These are phyloP conservation scores for Caradrina clavipalpis DNA, from an alignment of 2,888 invertebrate species.

Conservation along the genomic window DNA sequence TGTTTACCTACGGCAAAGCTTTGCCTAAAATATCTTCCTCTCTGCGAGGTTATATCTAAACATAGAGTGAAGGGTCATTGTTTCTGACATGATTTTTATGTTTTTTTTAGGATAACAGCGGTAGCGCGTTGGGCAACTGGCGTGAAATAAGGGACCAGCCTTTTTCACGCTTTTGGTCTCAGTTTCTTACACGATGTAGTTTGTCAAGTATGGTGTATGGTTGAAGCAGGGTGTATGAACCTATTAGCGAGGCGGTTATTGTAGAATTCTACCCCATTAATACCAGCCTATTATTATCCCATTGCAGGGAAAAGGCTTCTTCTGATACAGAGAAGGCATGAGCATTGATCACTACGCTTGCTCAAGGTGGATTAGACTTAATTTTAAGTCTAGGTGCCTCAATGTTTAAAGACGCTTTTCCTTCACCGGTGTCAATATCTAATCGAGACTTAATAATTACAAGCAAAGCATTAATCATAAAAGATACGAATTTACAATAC, in stretches of 20 bases:
- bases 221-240: constrained; percentile 8
- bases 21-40: constrained; percentile 28
- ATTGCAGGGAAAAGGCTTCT: too few relatives aligned
- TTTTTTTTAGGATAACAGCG: constrained; percentile 55
- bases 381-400: too few relatives aligned
- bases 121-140: constrained; percentile 65
- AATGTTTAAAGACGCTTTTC: too few relatives aligned
- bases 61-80: constrained; percentile 39
- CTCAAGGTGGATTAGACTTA: too few relatives aligned
- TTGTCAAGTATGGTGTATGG: constrained; percentile 50
- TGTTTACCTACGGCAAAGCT: constrained; percentile 10
- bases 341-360: too few relatives aligned
- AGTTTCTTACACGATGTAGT: constrained; percentile 60
- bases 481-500: background rate
- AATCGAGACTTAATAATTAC: too few relatives aligned
- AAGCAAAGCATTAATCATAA: background rate
- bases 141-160: constrained; percentile 78
- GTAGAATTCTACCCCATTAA: too few relatives aligned
- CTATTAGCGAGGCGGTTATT: too few relatives aligned
- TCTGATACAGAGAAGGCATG: too few relatives aligned
- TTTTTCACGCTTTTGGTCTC: constrained; percentile 69
- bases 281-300: too few relatives aligned
- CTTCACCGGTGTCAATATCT: too few relatives aligned
- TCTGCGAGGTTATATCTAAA: constrained; percentile 35
- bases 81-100: constrained; percentile 61